Percentiles rank a stretch among this genome's conserved stretches.
phyloP scores from a whole-genome alignment of 2,113 vertebrate genomes.

The Suncus etruscus region DNA sequence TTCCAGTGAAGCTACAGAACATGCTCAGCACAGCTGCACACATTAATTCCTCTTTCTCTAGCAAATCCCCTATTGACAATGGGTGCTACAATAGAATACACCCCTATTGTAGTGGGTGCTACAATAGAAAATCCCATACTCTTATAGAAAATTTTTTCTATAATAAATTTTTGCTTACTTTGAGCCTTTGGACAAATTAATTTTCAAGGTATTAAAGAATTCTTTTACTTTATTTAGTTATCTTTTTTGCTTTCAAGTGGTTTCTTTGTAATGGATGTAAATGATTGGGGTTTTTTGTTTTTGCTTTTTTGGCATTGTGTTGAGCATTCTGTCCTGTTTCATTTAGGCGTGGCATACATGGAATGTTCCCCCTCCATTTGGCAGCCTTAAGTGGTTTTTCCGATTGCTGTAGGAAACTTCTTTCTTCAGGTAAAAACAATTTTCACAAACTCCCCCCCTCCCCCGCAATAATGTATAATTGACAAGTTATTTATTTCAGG shows the following conservation, averaged over 20 bases:
- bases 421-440: conserved; percentile 93
- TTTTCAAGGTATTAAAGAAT: background rate
- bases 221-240: background rate
- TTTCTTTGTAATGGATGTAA: conserved; percentile 22
- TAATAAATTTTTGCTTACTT: background rate
- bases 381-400: conserved; percentile 99
- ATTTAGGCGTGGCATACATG: conserved; percentile 96
- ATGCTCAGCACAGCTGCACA: too few relatives aligned
- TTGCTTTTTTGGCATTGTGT: conserved; percentile 65
- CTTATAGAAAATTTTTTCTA: background rate
- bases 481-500: background rate
- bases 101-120: background rate
- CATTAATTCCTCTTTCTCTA: too few relatives aligned
- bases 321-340: conserved; percentile 81
- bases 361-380: conserved; percentile 99
- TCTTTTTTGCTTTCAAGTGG: background rate
- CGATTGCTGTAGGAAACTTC: conserved; percentile 98
- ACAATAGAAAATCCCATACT: background rate
- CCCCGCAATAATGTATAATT: background rate
- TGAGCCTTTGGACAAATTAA: background rate
- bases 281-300: conserved; percentile 67
- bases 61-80: too few relatives aligned
- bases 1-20: background rate
- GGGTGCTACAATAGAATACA: background rate
- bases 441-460: background rate